Conservation (phyloP, 2,888 invertebrate genomes). For the Polymixis flavicincta region DNA sequence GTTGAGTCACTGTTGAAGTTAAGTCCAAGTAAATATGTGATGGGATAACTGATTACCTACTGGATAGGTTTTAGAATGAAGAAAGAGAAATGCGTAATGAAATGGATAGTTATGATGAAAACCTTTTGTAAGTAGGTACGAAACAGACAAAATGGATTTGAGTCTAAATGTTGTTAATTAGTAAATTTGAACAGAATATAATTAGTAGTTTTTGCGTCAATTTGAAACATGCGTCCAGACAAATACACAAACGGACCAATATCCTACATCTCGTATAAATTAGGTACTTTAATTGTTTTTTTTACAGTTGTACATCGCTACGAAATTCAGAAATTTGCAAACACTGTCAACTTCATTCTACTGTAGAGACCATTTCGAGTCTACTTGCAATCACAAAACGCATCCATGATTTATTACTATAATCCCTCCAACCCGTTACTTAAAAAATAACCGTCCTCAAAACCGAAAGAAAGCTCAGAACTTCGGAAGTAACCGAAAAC, state of each 20-base stretch:
- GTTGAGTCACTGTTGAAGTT: constrained; percentile 16
- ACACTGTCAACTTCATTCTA: not conserved
- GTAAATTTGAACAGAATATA: not conserved
- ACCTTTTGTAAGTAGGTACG: not conserved
- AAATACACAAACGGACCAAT: not conserved
- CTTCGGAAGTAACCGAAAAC: constrained; percentile 42
- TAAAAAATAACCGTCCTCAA: constrained; percentile 43
- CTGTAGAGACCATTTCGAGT: no score
- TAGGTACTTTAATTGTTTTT: no score
- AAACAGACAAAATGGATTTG: not conserved
- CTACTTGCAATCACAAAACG: not conserved
- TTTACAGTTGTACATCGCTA: no score
- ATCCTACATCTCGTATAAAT: no score
- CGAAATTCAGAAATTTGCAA: not conserved
- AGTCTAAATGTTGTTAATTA: not conserved
- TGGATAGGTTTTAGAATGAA: constrained; percentile 1
- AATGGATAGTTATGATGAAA: not conserved
- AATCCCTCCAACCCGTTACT: constrained; percentile 54
- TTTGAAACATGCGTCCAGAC: not conserved
- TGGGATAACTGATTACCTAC: not conserved
- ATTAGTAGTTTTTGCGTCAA: not conserved
- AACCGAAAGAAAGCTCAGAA: constrained; percentile 46
- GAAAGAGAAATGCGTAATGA: not conserved
- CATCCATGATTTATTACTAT: constrained; percentile 52
- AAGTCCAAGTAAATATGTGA: not conserved